These are phyloP conservation scores for Loris lydekkerianus DNA, from an alignment of 2,797 vertebrate genomes.

Conservation along the genomic window DNA sequence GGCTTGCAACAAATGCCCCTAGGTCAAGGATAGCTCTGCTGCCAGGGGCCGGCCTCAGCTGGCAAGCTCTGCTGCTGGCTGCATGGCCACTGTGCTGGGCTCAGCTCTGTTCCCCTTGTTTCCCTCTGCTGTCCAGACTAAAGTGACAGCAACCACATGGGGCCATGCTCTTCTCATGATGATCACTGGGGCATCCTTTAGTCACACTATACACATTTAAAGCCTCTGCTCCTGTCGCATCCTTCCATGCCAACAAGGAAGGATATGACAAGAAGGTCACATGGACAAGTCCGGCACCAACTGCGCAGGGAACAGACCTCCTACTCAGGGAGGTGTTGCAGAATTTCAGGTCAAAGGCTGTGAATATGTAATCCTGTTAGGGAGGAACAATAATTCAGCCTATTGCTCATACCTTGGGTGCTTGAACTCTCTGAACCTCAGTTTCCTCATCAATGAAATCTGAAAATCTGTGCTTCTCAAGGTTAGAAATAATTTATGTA, in stretches of 20 bases:
- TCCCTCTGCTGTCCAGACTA: background rate
- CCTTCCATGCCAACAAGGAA: background rate
- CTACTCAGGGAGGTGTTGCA: background rate
- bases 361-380: background rate
- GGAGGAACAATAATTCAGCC: background rate
- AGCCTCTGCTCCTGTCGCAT: background rate
- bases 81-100: background rate
- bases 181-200: background rate
- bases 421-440: background rate
- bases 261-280: background rate
- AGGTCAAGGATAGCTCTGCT: background rate
- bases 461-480: background rate
- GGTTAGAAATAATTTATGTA: background rate
- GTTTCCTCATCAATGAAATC: background rate
- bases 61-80: background rate
- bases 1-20: background rate
- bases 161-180: background rate
- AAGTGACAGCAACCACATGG: background rate
- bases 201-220: background rate
- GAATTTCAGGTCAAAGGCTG: background rate
- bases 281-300: accelerated
- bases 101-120: background rate
- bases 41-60: background rate
- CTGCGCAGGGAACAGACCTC: background rate
- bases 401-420: no score